Conservation (phyloP, 2,113 vertebrate species). For the Corvus moneduloides region DNA sequence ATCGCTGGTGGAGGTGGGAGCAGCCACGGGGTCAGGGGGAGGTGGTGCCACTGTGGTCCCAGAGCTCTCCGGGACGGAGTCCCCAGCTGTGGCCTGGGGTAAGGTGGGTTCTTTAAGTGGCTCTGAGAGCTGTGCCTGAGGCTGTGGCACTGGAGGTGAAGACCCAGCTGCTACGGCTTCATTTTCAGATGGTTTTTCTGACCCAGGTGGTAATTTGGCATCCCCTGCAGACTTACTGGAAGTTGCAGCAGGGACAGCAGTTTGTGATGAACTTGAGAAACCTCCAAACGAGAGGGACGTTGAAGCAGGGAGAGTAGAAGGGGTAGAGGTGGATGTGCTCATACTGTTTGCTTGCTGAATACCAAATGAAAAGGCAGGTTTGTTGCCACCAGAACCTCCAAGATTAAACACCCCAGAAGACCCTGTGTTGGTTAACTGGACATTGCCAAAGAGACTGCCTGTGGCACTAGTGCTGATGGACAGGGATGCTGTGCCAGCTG, state of each 20-base stretch:
- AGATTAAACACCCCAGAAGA: slow-evolving; percentile 71
- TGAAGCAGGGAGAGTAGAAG: slow-evolving; percentile 34
- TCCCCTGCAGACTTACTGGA: slow-evolving; percentile 54
- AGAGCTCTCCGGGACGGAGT: neutral
- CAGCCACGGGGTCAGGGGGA: neutral
- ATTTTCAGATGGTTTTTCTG: slow-evolving; percentile 42
- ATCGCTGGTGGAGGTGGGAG: neutral
- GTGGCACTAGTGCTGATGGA: slow-evolving; percentile 24
- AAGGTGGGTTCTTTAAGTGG: neutral
- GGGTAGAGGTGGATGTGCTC: neutral
- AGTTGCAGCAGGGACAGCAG: slow-evolving; percentile 1
- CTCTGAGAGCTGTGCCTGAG: slow-evolving; percentile 22
- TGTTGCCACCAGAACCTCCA: slow-evolving; percentile 55
- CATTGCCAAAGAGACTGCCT: slow-evolving; percentile 20
- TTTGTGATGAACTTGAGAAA: slow-evolving; percentile 54
- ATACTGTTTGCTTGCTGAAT: slow-evolving; percentile 13
- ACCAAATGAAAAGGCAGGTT: slow-evolving; percentile 71
- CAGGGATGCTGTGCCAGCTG: neutral
- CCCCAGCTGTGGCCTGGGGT: neutral
- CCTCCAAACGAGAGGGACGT: slow-evolving; percentile 53
- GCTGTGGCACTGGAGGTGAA: neutral
- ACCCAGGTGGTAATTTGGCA: neutral
- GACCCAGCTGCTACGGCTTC: slow-evolving; percentile 4
- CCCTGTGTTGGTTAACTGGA: neutral
- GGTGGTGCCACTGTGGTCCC: neutral